These are phyloP conservation scores for Glaucomys volans DNA, from an alignment of 2,113 vertebrate genomes.

Conservation along the genomic window DNA sequence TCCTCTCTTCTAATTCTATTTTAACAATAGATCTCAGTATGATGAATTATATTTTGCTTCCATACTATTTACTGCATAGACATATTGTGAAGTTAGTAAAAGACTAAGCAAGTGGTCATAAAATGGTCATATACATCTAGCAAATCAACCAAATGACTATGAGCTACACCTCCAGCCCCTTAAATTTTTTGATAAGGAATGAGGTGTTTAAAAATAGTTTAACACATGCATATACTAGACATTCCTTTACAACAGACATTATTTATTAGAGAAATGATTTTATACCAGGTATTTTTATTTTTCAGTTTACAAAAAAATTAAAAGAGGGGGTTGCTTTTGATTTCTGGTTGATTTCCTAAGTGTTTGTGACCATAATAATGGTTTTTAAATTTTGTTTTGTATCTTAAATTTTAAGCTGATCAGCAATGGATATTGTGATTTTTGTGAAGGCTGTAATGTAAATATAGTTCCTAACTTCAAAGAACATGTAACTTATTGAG, in stretches of 20 bases:
- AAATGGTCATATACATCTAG: not conserved
- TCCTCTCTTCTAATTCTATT: not conserved
- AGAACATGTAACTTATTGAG: not conserved
- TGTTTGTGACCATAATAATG: not conserved
- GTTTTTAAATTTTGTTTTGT: not conserved
- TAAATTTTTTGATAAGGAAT: not conserved
- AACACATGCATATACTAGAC: not conserved
- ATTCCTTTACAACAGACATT: not conserved
- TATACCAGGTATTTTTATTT: not conserved
- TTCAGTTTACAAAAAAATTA: not conserved
- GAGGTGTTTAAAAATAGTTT: slow-evolving; percentile 12
- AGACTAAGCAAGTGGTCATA: not conserved
- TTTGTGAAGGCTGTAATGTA: not conserved
- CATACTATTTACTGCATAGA: not conserved
- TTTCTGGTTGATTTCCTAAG: not conserved
- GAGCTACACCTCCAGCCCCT: not conserved
- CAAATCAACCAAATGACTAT: not conserved
- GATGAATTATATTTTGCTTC: slow-evolving; percentile 1
- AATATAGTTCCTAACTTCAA: slow-evolving; percentile 34
- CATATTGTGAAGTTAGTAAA: not conserved
- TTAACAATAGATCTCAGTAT: not conserved
- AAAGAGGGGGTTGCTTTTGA: not conserved
- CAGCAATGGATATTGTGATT: not conserved
- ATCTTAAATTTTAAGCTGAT: slow-evolving; percentile 10
- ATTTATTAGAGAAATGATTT: not conserved